Base-by-base conservation (phyloP, 2,113 vertebrate species). In the Brachionichthys hirsutus region DNA sequence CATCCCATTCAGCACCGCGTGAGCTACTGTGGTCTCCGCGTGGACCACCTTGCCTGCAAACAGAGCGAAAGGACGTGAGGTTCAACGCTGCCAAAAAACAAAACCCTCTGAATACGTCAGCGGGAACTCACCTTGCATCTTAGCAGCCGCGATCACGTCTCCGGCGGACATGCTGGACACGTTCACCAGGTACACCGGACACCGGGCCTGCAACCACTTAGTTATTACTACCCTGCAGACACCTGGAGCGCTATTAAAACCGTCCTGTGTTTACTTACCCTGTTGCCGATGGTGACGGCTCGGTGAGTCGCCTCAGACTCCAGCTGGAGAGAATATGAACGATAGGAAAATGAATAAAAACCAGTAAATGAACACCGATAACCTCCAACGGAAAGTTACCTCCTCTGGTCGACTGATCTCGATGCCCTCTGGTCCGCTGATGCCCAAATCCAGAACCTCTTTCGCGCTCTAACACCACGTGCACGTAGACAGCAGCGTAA, bases 341-440 rank as follows among this genome's bases (percentile, higher is more conserved):
- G 12, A 7, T 4, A 50, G 6, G 12, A 13, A 34, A 19, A 11
- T 1, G 2, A 52, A 13, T 22, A 24, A 15, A 49, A 46, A 46
- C 3, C 17, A 46, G 45, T 15, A 42, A 42, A 45, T 36, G 19
- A 0, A 12, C 12, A 44, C 0, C 12, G 36, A 56, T 5, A n/a
- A 43, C 4, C 24, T n/a, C 9, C 3, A 4, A 42, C 15, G 11
- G 19, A 54, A 49, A 49, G 15, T 77, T 56, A 98, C 96, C 94
- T 98, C 97, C 34, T 98, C 96, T 0, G 97, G 96, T 68, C 95
- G 93, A 85, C 97, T 98, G 89, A 98, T 96, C 84, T 98, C 96
- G 1, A 98, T 97, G 20, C 97, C 96, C 84, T 98, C 97, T 0
- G 97, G 97, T 55, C 97, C 97, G 1, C 90, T 95, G 85, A 98